Evolutionary conservation across 2,797 vertebrate genomes (phyloP).

Genomic region (Lateolabrax maculatus): DNA sequence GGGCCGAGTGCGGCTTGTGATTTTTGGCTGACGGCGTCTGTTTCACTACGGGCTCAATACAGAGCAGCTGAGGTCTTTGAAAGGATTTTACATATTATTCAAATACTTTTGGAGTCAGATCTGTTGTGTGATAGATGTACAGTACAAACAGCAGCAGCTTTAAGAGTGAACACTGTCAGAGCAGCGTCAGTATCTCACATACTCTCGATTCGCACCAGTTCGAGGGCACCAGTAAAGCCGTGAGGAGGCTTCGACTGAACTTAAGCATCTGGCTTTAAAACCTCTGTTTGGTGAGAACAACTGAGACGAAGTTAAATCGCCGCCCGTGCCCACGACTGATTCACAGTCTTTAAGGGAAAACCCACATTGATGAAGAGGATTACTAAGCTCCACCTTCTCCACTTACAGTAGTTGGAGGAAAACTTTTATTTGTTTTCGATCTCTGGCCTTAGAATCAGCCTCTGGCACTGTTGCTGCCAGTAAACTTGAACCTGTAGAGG

Average conservation of each 20-base stretch:
- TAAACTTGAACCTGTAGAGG: slow-evolving; percentile 13
- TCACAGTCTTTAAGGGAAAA: slow-evolving; percentile 55
- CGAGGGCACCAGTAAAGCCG: slow-evolving; percentile 56
- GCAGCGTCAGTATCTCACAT: slow-evolving; percentile 81
- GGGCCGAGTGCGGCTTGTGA: slow-evolving; percentile 31
- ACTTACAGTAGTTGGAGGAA: slow-evolving; percentile 76
- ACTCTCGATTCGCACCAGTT: slow-evolving; percentile 39
- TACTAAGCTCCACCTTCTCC: slow-evolving; percentile 64
- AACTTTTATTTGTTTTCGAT: neutral
- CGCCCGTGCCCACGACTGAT: slow-evolving; percentile 21
- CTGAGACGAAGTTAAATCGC: slow-evolving; percentile 12
- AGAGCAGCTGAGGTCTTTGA: slow-evolving; percentile 68
- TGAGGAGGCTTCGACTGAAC: slow-evolving; percentile 38
- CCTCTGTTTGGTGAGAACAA: slow-evolving; percentile 17
- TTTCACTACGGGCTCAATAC: slow-evolving; percentile 50
- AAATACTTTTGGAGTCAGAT: slow-evolving; percentile 60
- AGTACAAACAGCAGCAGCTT: slow-evolving; percentile 96
- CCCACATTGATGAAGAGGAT: slow-evolving; percentile 73
- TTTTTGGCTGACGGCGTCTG: slow-evolving; percentile 49
- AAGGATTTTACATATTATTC: slow-evolving; percentile 54
- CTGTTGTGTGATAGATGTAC: slow-evolving; percentile 78
- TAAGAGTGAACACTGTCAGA: slow-evolving; percentile 88
- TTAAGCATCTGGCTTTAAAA: slow-evolving; percentile 33
- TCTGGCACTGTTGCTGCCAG: slow-evolving; percentile 23
- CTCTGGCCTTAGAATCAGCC: slow-evolving; percentile 42